Base-by-base conservation (phyloP, 2,797 vertebrate species). In the Petrocephalus sullivani region DNA sequence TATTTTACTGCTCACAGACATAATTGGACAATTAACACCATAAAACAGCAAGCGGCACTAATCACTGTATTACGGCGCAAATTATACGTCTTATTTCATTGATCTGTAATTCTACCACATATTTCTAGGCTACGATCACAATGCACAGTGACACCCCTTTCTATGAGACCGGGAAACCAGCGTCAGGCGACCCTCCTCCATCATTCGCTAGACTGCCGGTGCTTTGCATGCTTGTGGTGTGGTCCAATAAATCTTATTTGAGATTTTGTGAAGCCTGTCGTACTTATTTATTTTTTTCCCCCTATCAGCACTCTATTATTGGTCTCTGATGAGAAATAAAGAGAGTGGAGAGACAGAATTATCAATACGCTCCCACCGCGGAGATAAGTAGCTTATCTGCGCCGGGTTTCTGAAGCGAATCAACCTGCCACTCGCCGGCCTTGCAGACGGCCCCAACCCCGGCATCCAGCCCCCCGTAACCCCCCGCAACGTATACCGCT, bases 231-330 rank as follows among this genome's bases (percentile, higher is more conserved):
- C 67, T n/a, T 71, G 58, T 46, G 19, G 28, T 33, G 51, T 64
- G 82, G 88, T 58, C 87, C 89, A 90, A 92, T 91, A 88, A 92
- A 92, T 92, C 90, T 90, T 61, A 12, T 46, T 49, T 37, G 86
- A 87, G 88, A 88, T 89, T 89, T 87, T 89, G 88, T 71, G 58
- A 81, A 87, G 82, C 87, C 87, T 89, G 87, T 83, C 9, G 41
- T 49, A n/a, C 28, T 60, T 71, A 71, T 71, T 37, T 71, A 37
- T 71, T 71, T 71, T 0, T 87, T 75, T 6, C 21, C 75, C 75
- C 54, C 28, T 87, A 93, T 94, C 92, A 94, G 51, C 92, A 92
- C 94, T 93, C 92, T 91, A 92, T 94, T 94, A 95, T 90, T 87
- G 93, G 61, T 60, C 3, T 87, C 90, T 89, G 88, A 91, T 90